A percentile compares a stretch with the other conserved stretches of the same genome.
Conservation (phyloP, 2,888 invertebrate species). For the Aelia acuminata region DNA sequence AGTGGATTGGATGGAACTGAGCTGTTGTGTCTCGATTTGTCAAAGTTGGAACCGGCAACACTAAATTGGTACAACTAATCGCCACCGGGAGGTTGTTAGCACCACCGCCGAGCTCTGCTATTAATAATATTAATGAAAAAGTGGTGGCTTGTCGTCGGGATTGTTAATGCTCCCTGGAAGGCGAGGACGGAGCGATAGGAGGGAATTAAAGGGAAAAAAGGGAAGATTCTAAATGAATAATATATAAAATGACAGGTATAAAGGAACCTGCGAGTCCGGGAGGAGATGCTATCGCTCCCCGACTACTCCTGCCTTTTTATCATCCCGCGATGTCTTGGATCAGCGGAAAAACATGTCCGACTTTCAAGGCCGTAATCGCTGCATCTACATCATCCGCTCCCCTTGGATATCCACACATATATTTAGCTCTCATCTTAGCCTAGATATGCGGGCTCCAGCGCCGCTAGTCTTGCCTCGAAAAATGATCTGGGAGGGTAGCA, state of each 20-base stretch:
- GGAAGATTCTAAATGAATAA: conserved; percentile 48
- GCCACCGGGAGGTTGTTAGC: conserved; percentile 32
- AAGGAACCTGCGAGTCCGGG: conserved; percentile 43
- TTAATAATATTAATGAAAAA: conserved; percentile 41
- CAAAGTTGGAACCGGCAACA: neutral
- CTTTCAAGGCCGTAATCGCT: conserved; percentile 48
- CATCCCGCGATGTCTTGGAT: conserved; percentile 4
- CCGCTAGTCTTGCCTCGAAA: neutral
- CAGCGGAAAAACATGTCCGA: conserved; percentile 46
- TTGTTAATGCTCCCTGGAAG: conserved; percentile 43
- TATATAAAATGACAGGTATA: conserved; percentile 59
- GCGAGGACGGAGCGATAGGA: neutral
- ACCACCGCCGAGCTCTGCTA: neutral
- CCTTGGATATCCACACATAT: neutral
- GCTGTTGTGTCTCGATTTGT: neutral
- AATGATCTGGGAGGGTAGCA: neutral
- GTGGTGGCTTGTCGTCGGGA: neutral
- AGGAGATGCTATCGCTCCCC: conserved; percentile 53
- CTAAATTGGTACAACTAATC: conserved; percentile 25
- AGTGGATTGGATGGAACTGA: neutral
- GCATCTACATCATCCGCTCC: conserved; percentile 40
- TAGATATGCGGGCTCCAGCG: conserved; percentile 1
- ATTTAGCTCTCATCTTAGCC: neutral
- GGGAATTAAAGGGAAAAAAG: conserved; percentile 37
- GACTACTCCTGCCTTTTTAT: conserved; percentile 24